Conservation (phyloP, 1,140 invertebrate species). For the Drosophila busckii region DNA sequence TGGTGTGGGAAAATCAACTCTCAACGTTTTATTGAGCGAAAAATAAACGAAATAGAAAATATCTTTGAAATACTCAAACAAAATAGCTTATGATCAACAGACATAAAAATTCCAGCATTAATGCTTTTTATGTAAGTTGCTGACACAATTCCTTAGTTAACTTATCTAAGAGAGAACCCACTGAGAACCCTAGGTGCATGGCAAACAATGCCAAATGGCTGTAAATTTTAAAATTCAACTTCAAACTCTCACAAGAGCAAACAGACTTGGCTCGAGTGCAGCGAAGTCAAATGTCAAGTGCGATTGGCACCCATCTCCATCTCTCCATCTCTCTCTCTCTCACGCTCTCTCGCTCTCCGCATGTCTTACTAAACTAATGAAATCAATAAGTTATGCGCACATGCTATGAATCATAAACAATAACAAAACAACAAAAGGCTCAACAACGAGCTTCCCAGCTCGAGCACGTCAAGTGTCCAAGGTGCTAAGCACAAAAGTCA, state of each 20-base stretch:
- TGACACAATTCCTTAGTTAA: constrained; percentile 36
- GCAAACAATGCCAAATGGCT: constrained; percentile 28
- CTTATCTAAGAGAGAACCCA: constrained; percentile 10
- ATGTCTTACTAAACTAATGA: constrained; percentile 74
- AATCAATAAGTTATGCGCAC: constrained; percentile 66
- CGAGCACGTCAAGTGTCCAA: constrained; percentile 39
- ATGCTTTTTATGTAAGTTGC: constrained; percentile 61
- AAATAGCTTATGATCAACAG: constrained; percentile 49
- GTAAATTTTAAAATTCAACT: constrained; percentile 3
- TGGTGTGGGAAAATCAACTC: constrained; percentile 24
- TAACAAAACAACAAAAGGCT: constrained; percentile 36
- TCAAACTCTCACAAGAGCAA: constrained; percentile 56
- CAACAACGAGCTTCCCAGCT: constrained; percentile 32
- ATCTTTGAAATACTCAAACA: constrained; percentile 61
- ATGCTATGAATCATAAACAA: constrained; percentile 60
- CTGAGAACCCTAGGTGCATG: constrained; percentile 13
- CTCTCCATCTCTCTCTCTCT: not conserved
- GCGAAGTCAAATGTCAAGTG: too few relatives aligned
- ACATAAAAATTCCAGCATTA: constrained; percentile 68
- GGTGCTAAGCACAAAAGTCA: constrained; percentile 72
- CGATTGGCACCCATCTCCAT: too few relatives aligned
- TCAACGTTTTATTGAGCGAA: constrained; percentile 66
- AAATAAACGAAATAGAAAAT: constrained; percentile 59
- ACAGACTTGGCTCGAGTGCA: constrained; percentile 42
- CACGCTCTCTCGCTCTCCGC: constrained; percentile 3